phyloP scores from a whole-genome alignment of 2,888 invertebrate species.

The Tyria jacobaeae region DNA sequence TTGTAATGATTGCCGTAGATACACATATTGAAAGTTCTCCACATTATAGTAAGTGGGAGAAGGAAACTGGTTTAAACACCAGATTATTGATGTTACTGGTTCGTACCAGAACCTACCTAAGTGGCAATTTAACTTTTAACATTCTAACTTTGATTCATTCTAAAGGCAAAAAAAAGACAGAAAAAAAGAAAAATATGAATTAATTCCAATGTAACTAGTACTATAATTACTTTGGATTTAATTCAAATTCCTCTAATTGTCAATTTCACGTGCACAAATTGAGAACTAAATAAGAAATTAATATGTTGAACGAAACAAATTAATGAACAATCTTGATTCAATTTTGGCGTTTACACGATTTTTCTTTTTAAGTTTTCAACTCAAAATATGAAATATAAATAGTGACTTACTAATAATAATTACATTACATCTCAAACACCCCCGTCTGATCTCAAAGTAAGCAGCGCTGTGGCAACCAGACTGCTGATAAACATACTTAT shows the following conservation, averaged over 20 bases:
- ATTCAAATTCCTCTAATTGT: neutral
- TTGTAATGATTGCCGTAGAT: constrained; percentile 21
- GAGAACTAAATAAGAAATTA: neutral
- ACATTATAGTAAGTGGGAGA: neutral
- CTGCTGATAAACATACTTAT: too few relatives aligned
- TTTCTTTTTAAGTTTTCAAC: neutral
- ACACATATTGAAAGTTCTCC: neutral
- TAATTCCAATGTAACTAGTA: too few relatives aligned
- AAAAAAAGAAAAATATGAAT: neutral
- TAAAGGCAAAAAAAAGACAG: neutral
- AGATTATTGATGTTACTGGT: neutral
- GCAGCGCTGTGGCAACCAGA: too few relatives aligned
- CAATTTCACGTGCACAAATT: neutral
- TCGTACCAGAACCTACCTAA: too few relatives aligned
- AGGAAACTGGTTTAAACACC: neutral
- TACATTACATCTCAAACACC: too few relatives aligned
- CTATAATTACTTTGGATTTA: too few relatives aligned
- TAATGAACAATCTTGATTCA: neutral
- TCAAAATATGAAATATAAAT: neutral
- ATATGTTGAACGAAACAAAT: neutral
- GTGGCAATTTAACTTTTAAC: neutral
- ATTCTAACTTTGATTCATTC: neutral
- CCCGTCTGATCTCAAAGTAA: too few relatives aligned
- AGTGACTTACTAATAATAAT: neutral
- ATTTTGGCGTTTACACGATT: neutral